phyloP scores from a whole-genome alignment of 2,888 invertebrate genomes.

The Steromphala cineraria region DNA sequence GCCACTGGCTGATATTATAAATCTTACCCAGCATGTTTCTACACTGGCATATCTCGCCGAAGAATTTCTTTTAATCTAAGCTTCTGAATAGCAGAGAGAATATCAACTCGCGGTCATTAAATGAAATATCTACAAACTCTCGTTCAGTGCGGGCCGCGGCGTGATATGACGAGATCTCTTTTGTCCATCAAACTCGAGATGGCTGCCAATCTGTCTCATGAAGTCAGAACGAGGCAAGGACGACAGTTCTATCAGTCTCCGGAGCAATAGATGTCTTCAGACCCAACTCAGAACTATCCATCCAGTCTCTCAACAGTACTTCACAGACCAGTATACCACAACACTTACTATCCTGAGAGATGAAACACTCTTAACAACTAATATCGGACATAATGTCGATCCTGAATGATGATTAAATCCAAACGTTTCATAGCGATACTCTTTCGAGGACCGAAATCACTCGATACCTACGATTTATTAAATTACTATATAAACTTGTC shows the following conservation, averaged over 20 bases:
- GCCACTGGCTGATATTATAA: neutral
- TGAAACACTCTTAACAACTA: neutral
- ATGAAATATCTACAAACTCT: constrained; percentile 1
- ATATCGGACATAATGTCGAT: neutral
- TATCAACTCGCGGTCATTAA: neutral
- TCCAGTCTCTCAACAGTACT: no score
- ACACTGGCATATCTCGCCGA: neutral
- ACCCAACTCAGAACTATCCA: no score
- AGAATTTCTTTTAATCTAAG: constrained; percentile 5
- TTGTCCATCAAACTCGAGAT: neutral
- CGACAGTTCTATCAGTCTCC: neutral
- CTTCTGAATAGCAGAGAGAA: neutral
- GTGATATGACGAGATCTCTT: neutral
- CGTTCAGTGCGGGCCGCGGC: neutral
- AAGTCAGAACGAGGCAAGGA: neutral
- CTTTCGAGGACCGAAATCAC: no score
- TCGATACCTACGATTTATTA: no score
- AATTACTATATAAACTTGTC: no score
- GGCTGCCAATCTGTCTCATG: neutral
- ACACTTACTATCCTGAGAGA: neutral
- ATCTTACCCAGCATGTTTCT: neutral
- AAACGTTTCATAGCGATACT: neutral
- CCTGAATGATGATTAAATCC: neutral
- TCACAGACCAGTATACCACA: neutral
- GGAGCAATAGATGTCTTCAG: neutral